Conservation (phyloP, 2,888 invertebrate species). For the Microchrysa polita region DNA sequence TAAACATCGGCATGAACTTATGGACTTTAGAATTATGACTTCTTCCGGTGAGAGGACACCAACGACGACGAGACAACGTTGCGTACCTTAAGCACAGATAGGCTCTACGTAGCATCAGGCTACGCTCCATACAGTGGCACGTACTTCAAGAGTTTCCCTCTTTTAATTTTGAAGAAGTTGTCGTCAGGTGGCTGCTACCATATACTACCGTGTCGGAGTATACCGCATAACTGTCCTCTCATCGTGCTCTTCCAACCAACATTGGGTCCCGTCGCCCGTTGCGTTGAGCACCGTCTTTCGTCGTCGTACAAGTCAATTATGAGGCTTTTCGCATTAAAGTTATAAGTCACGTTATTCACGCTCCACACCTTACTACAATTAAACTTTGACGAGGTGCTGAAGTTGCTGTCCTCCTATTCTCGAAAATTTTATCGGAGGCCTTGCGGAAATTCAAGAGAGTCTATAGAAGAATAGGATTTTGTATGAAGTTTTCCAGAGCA, state of each 20-base stretch:
- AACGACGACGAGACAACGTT: too few species aligned
- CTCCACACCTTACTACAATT: conserved; percentile 35
- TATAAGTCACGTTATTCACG: conserved; percentile 31
- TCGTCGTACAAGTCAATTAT: conserved; percentile 29
- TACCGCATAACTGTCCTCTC: too few species aligned
- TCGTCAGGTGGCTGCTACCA: neutral
- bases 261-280: too few species aligned
- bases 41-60: neutral
- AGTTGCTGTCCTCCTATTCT: conserved; percentile 30
- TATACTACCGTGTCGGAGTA: too few species aligned
- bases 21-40: conserved; percentile 1
- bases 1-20: conserved; percentile 37
- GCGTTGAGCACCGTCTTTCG: neutral
- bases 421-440: neutral
- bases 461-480: too few species aligned
- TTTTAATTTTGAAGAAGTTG: neutral
- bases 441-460: neutral
- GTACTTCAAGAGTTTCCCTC: neutral
- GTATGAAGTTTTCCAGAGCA: too few species aligned
- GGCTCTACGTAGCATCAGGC: neutral
- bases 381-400: conserved; percentile 30
- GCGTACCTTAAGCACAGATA: too few species aligned
- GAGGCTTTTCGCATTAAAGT: conserved; percentile 22
- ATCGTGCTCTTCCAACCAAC: too few species aligned
- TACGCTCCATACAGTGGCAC: neutral